A percentile compares a stretch with the other conserved stretches of the same genome.
Evolutionary conservation across 2,113 vertebrate genomes (phyloP).

Genomic region (Aythya baeri): DNA sequence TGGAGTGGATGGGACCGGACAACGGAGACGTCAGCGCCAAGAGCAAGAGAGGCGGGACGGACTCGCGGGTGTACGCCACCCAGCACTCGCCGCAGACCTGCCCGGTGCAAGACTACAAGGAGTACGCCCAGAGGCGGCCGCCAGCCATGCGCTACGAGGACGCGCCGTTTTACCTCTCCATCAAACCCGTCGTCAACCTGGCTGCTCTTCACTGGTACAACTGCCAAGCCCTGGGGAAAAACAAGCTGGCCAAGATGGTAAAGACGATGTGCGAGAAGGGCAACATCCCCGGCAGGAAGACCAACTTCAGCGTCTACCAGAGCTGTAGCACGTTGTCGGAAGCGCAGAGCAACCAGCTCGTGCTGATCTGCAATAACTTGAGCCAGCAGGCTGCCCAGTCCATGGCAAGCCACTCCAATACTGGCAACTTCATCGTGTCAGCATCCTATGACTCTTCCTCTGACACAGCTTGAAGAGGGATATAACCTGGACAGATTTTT

Average conservation of each 20-base stretch:
- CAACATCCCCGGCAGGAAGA: slow-evolving; percentile 86
- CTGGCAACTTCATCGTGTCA: slow-evolving; percentile 83
- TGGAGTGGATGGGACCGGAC: slow-evolving; percentile 88
- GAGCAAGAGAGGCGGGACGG: slow-evolving; percentile 80
- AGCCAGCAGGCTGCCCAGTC: slow-evolving; percentile 87
- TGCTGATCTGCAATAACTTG: slow-evolving; percentile 86
- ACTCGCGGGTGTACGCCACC: slow-evolving; percentile 83
- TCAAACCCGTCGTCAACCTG: slow-evolving; percentile 85
- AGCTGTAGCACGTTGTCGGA: slow-evolving; percentile 86
- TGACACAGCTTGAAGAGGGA: slow-evolving; percentile 76
- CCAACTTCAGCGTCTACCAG: slow-evolving; percentile 89
- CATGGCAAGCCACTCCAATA: slow-evolving; percentile 75
- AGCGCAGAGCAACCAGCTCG: slow-evolving; percentile 87
- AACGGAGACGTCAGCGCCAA: slow-evolving; percentile 74
- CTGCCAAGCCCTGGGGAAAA: slow-evolving; percentile 87
- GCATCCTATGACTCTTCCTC: slow-evolving; percentile 87
- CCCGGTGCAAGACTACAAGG: slow-evolving; percentile 87
- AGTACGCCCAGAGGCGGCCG: slow-evolving; percentile 84
- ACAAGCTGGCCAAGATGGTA: slow-evolving; percentile 89
- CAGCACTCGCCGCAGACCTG: slow-evolving; percentile 86
- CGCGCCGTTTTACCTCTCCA: slow-evolving; percentile 85
- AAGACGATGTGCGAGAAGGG: slow-evolving; percentile 90
- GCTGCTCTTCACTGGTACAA: slow-evolving; percentile 88
- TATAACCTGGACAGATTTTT: not conserved
- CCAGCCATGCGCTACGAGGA: slow-evolving; percentile 87